phyloP scores from a whole-genome alignment of 1,140 invertebrate genomes.

The Parasteatoda tepidariorum region DNA sequence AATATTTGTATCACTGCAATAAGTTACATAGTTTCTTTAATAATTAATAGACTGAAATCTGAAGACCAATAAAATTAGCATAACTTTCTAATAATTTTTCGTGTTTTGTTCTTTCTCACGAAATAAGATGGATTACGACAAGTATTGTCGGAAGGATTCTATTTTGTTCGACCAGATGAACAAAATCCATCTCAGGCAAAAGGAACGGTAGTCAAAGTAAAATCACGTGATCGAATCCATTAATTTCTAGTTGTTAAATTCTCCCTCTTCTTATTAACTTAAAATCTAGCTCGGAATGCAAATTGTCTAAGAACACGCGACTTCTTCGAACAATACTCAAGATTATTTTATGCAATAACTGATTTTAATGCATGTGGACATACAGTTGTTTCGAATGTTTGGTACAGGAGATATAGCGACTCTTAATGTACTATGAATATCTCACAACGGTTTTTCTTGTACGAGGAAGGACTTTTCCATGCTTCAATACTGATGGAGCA shows the following conservation, averaged over 20 bases:
- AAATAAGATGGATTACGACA: constrained; percentile 23
- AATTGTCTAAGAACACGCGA: constrained; percentile 32
- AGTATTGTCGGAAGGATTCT: constrained; percentile 1
- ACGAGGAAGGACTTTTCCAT: background rate
- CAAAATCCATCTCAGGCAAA: background rate
- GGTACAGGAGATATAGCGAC: constrained; percentile 3
- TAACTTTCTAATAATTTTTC: constrained; percentile 16
- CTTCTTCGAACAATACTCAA: background rate
- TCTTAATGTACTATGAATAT: background rate
- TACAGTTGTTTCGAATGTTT: background rate
- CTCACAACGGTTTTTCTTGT: too few species aligned
- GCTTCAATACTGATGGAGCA: too few species aligned
- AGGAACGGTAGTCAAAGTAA: constrained; percentile 34
- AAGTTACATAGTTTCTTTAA: constrained; percentile 20
- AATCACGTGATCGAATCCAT: constrained; percentile 49
- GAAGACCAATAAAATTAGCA: constrained; percentile 43
- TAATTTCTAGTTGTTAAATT: constrained; percentile 49
- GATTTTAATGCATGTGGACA: constrained; percentile 38
- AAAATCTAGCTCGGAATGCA: constrained; percentile 8
- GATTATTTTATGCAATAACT: constrained; percentile 6
- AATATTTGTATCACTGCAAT: constrained; percentile 9
- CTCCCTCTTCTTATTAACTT: constrained; percentile 30
- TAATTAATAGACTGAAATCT: constrained; percentile 35
- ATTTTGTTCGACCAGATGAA: background rate
- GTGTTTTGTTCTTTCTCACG: constrained; percentile 28